These are phyloP conservation scores for Lasioglossum zephyrum DNA, from an alignment of 2,888 invertebrate species.

Conservation along the genomic window DNA sequence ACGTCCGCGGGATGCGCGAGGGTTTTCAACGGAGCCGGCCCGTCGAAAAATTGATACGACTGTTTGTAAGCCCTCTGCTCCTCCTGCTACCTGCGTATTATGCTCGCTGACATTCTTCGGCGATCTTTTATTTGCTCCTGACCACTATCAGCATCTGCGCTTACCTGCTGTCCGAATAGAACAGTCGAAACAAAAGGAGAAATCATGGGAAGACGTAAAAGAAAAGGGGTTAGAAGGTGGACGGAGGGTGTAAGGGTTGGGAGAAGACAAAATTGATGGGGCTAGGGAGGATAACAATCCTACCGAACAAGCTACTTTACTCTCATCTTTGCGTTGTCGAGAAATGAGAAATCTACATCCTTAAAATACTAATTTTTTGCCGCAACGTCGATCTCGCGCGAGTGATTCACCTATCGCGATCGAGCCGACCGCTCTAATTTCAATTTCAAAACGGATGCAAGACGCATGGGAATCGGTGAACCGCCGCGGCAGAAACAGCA, in stretches of 20 bases:
- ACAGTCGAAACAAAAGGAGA: not conserved
- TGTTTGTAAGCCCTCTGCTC: not conserved
- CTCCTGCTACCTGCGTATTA: not conserved
- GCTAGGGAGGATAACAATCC: not conserved
- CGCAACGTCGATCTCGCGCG: not conserved
- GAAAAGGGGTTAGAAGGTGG: not conserved
- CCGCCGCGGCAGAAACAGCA: constrained; percentile 20
- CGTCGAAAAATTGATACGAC: constrained; percentile 35
- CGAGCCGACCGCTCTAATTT: constrained; percentile 3
- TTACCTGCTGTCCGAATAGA: not conserved
- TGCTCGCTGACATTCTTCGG: not conserved
- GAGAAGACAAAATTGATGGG: not conserved
- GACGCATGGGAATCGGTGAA: not conserved
- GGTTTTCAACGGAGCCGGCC: not conserved
- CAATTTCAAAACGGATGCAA: constrained; percentile 21
- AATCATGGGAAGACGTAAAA: not conserved
- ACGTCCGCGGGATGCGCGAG: constrained; percentile 3
- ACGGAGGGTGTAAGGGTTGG: not conserved
- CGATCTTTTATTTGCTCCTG: not conserved
- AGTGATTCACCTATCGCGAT: constrained; percentile 2
- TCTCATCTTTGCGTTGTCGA: too few species aligned
- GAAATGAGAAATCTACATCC: too few species aligned
- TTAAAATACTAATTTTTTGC: not conserved
- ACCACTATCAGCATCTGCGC: not conserved
- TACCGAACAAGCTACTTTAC: too few species aligned